These are phyloP conservation scores for Plecturocebus donacophilus DNA, from an alignment of 2,113 vertebrate species.

Conservation along the genomic window DNA sequence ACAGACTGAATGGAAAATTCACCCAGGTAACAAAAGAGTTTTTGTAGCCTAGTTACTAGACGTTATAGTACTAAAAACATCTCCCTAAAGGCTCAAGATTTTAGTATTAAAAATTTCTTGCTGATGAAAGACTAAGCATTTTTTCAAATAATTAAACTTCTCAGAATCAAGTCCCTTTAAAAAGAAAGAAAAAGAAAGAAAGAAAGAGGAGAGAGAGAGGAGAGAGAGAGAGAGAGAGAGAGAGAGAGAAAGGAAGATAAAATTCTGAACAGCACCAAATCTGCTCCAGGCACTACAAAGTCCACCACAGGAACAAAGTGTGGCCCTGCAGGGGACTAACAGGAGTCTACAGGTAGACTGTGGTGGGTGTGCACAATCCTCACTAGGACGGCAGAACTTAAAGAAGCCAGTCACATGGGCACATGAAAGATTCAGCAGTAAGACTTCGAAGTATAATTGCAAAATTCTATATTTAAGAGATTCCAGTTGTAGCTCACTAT, in stretches of 20 bases:
- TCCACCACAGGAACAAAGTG: not conserved
- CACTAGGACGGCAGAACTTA: not conserved
- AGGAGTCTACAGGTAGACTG: not conserved
- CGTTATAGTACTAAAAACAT: slow-evolving; percentile 23
- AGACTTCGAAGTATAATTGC: not conserved
- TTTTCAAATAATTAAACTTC: slow-evolving; percentile 21
- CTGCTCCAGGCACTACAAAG: not conserved
- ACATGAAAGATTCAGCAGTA: not conserved
- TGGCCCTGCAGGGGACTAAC: not conserved
- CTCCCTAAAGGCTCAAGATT: not conserved
- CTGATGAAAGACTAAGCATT: not conserved
- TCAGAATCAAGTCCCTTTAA: not conserved
- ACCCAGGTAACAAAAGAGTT: not conserved
- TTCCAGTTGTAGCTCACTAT: not conserved
- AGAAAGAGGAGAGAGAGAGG: not conserved
- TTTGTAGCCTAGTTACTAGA: not conserved
- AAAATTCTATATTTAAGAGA: slow-evolving; percentile 40
- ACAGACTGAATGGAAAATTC: not conserved
- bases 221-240: not conserved
- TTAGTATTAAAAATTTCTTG: not conserved
- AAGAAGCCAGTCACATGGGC: not conserved
- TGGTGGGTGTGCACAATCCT: not conserved
- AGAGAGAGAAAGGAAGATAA: not conserved
- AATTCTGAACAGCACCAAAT: not conserved
- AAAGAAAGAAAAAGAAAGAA: not conserved